Conservation (phyloP, 2,113 vertebrate species). For the Cottus gobio region DNA sequence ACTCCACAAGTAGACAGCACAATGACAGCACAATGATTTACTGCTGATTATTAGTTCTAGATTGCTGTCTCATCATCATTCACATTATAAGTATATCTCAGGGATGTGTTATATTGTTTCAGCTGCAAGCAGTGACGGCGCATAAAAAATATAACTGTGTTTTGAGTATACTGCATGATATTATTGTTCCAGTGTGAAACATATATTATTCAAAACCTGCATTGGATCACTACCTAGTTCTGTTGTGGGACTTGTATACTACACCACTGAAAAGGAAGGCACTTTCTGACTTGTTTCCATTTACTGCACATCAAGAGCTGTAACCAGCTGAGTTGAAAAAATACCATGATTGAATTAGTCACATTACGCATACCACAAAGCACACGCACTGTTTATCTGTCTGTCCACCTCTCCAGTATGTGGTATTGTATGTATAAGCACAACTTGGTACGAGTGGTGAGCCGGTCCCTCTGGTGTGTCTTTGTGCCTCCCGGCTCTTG, state of each 20-base stretch:
- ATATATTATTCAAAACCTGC: neutral
- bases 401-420: neutral
- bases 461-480: conserved; percentile 33
- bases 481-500: conserved; percentile 19
- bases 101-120: neutral
- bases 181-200: neutral
- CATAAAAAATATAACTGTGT: neutral
- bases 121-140: neutral
- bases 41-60: neutral
- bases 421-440: neutral
- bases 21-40: no score
- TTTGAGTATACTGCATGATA: neutral
- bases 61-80: neutral
- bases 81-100: neutral
- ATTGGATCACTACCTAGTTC: neutral
- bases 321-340: neutral
- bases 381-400: neutral
- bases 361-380: neutral
- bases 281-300: conserved; percentile 6
- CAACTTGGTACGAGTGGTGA: conserved; percentile 1
- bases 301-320: neutral
- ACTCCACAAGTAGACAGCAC: neutral
- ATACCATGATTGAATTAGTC: conserved; percentile 2
- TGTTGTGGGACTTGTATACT: neutral
- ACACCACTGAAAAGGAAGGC: neutral